Base-by-base conservation (phyloP, 2,888 invertebrate genomes). In the Plebejus melissa region DNA sequence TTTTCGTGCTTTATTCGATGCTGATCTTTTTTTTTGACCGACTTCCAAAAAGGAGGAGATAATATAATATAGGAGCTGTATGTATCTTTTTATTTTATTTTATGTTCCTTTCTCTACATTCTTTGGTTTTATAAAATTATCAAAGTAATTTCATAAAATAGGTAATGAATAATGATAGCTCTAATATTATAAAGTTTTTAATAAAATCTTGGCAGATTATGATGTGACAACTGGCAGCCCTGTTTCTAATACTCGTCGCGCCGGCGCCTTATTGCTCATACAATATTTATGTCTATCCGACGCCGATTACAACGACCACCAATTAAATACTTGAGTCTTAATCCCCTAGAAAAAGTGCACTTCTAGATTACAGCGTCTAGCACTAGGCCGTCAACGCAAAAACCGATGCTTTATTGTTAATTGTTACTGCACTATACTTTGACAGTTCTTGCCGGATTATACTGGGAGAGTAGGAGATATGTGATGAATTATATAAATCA, bases 211-310 rank as follows among this genome's bases (percentile, higher is more conserved):
- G 65, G 28, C 65, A 38, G 69, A 38, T 69, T 36, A 69, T 1
- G 2, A 38, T 69, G 16, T 75, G 74, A 41, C 46, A 46, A 9
- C 9, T 16, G 16, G 57, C 74, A 75, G 76, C 77, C 77, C 77
- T 77, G 79, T 78, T 79, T 77, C 81, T 79, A 80, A 81, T 80
- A 81, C 77, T 78, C 82, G 82, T 79, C 82, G 79, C 83, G 82
- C 81, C 82, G 88, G 87, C 88, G 86, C 88, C 87, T 80, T 81
- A 80, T 80, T 80, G 71, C 88, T 90, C 90, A 90, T 90, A 83
- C 87, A 90, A 90, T 90, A 90, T 90, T 90, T 86, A 90, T 90
- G 84, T 80, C 79, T 79, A 79, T 79, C 79, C 80, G 81, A 81
- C 83, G 82, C 83, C 83, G 82, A 82, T 83, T 84, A 85, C 84